These are phyloP conservation scores for Caenorhabditis briggsae DNA, from an alignment of 1,140 invertebrate genomes.

Conservation along the genomic window DNA sequence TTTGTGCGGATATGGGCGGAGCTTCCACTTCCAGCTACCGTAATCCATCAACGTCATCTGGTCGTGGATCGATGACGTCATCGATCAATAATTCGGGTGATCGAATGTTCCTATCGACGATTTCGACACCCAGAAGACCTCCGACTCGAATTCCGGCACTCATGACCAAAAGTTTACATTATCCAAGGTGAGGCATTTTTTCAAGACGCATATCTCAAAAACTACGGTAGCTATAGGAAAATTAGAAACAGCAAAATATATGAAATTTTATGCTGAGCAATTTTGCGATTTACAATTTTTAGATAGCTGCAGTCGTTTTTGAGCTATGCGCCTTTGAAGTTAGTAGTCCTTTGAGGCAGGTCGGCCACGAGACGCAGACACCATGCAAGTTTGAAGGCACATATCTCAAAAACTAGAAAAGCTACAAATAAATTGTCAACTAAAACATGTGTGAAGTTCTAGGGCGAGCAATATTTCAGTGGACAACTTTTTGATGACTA, in stretches of 20 bases:
- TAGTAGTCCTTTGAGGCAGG: not conserved
- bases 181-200: not conserved
- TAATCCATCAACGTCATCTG: not conserved
- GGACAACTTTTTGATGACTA: no score
- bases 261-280: not conserved
- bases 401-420: no score
- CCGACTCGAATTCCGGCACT: slow-evolving; percentile 6
- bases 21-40: not conserved
- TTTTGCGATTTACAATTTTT: no score
- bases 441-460: no score
- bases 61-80: slow-evolving; percentile 38
- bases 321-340: not conserved
- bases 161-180: slow-evolving; percentile 26
- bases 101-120: slow-evolving; percentile 2
- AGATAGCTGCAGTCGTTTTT: no score
- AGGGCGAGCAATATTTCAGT: no score
- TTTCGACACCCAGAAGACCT: slow-evolving; percentile 12
- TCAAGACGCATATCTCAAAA: not conserved
- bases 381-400: no score
- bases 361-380: no score
- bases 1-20: slow-evolving; percentile 13
- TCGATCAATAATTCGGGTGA: not conserved
- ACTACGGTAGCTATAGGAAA: not conserved
- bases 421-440: no score
- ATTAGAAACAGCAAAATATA: not conserved